Conservation (phyloP, 2,797 vertebrate genomes). For the Alectoris magna region DNA sequence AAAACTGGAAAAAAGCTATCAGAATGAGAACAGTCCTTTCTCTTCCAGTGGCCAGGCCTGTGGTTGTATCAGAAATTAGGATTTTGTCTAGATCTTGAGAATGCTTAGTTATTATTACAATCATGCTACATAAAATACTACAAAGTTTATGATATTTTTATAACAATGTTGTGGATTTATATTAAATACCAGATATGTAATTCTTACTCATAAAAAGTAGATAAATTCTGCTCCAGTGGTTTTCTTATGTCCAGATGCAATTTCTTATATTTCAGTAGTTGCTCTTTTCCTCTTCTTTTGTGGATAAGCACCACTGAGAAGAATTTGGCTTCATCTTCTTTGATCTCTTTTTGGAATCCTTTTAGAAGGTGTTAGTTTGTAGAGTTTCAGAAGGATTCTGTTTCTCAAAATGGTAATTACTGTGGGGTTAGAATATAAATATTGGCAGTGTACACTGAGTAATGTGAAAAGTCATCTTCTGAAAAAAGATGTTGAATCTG, state of each 20-base stretch:
- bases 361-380: neutral
- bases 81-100: neutral
- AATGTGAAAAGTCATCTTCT: neutral
- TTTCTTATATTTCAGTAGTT: neutral
- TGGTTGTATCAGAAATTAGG: neutral
- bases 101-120: neutral
- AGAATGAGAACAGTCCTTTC: neutral
- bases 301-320: neutral
- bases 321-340: neutral
- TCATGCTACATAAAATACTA: neutral
- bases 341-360: neutral
- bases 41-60: neutral
- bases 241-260: neutral
- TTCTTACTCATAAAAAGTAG: neutral
- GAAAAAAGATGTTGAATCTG: neutral
- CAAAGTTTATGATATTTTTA: neutral
- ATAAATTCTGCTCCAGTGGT: neutral
- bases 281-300: neutral
- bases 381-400: neutral
- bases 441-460: neutral
- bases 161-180: neutral
- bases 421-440: neutral
- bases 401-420: neutral
- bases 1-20: neutral
- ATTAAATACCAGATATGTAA: neutral